These are phyloP conservation scores for Muscina levida DNA, from an alignment of 2,888 invertebrate species.

Conservation along the genomic window DNA sequence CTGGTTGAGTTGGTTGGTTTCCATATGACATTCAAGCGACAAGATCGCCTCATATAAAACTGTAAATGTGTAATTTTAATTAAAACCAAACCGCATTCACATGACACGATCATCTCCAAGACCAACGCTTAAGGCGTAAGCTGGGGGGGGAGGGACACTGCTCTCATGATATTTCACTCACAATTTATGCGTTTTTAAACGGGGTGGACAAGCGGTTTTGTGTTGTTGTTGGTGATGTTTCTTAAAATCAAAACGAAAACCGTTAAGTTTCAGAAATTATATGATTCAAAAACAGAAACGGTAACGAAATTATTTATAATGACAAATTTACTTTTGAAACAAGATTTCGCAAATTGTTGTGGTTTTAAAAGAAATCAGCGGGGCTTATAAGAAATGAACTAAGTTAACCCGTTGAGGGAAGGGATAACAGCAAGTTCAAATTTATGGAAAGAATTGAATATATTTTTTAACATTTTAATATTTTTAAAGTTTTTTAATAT, in stretches of 20 bases:
- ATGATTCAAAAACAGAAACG: not conserved
- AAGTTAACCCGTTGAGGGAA: too few relatives aligned
- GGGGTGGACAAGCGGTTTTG: not conserved
- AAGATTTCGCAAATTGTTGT: slow-evolving; percentile 27
- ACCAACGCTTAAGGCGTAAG: not conserved
- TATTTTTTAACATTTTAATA: too few relatives aligned
- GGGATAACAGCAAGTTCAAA: too few relatives aligned
- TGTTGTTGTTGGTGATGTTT: slow-evolving; percentile 6
- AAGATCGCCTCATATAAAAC: slow-evolving; percentile 23
- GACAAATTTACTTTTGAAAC: slow-evolving; percentile 57
- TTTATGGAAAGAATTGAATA: too few relatives aligned
- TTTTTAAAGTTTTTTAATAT: too few relatives aligned
- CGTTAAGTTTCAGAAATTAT: slow-evolving; percentile 49
- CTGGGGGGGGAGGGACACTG: too few relatives aligned
- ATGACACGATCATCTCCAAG: not conserved
- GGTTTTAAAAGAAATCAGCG: not conserved
- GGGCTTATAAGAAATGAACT: too few relatives aligned
- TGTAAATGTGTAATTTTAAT: slow-evolving; percentile 56
- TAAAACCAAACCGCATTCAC: slow-evolving; percentile 32
- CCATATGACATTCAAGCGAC: not conserved
- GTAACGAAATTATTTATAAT: slow-evolving; percentile 54
- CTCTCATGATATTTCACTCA: too few relatives aligned
- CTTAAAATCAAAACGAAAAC: slow-evolving; percentile 47
- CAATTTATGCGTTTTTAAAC: slow-evolving; percentile 23
- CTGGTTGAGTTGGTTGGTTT: too few relatives aligned